Conservation (phyloP, 2,797 vertebrate genomes). For the Phaenicophaeus curvirostris region DNA sequence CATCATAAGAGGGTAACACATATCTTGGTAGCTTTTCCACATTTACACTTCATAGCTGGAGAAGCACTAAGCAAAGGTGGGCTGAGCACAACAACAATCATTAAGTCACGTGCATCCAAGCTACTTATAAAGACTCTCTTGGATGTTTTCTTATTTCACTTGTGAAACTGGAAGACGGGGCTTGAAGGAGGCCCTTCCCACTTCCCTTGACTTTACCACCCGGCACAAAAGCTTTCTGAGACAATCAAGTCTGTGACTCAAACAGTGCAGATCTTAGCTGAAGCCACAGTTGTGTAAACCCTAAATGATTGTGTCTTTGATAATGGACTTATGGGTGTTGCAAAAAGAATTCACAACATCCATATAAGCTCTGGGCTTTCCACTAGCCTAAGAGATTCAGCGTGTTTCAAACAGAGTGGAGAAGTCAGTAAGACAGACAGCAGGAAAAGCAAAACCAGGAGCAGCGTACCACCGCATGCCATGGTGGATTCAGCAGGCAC, state of each 20-base stretch:
- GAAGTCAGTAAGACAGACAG: not conserved
- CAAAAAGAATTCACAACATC: not conserved
- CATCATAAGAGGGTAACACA: not conserved
- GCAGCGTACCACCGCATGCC: fast-evolving
- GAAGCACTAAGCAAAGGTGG: not conserved
- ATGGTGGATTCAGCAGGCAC: not conserved
- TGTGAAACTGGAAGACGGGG: not conserved
- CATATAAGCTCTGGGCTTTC: fast-evolving
- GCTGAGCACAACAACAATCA: not conserved
- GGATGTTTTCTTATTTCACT: not conserved
- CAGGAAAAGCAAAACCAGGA: not conserved
- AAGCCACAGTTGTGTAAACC: not conserved
- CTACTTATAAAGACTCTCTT: not conserved
- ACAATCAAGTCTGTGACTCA: not conserved
- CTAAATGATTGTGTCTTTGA: not conserved
- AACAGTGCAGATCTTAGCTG: not conserved
- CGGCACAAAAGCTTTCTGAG: not conserved
- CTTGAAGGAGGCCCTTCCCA: not conserved
- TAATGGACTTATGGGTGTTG: not conserved
- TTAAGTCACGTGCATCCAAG: not conserved
- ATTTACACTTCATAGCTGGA: not conserved
- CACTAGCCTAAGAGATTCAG: not conserved
- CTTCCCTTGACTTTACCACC: not conserved
- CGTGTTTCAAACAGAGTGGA: not conserved
- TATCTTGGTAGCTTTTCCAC: not conserved